Conservation (phyloP, 2,888 invertebrate species). For the Harpalus rubripes region DNA sequence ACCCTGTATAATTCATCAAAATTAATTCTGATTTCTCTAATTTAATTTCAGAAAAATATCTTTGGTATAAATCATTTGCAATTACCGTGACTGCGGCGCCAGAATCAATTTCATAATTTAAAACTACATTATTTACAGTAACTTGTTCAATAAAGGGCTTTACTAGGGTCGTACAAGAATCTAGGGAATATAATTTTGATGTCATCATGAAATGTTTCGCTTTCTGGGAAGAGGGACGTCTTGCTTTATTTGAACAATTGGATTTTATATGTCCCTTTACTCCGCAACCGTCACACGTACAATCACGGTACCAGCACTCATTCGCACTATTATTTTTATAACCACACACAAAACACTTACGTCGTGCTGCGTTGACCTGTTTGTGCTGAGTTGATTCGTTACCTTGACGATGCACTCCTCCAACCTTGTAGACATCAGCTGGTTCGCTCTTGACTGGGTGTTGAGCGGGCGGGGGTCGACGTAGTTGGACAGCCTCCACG, state of each 20-base stretch:
- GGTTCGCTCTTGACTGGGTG: too few relatives aligned
- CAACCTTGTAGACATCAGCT: too few relatives aligned
- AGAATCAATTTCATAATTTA: slow-evolving; percentile 7
- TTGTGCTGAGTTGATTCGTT: too few relatives aligned
- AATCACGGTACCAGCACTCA: not conserved
- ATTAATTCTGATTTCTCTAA: slow-evolving; percentile 15
- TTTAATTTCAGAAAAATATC: slow-evolving; percentile 8
- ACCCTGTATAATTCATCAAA: slow-evolving; percentile 1
- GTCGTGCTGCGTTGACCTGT: slow-evolving; percentile 1
- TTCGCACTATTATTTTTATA: not conserved
- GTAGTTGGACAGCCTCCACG: slow-evolving; percentile 29
- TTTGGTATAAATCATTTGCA: not conserved
- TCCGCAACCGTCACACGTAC: not conserved
- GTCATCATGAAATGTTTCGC: not conserved
- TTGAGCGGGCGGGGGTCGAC: too few relatives aligned
- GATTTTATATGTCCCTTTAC: slow-evolving; percentile 4
- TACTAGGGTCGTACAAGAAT: not conserved
- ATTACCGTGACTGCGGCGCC: slow-evolving; percentile 6
- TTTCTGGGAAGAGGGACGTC: slow-evolving; percentile 2
- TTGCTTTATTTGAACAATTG: not conserved
- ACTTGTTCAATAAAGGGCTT: not conserved
- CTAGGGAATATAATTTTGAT: not conserved
- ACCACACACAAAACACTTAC: not conserved
- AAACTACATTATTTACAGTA: slow-evolving; percentile 12
- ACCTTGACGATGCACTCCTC: too few relatives aligned